Percentiles rank a stretch among this genome's conserved stretches.
Evolutionary conservation across 2,888 invertebrate genomes (phyloP).

Genomic region (Apodemia zela): DNA sequence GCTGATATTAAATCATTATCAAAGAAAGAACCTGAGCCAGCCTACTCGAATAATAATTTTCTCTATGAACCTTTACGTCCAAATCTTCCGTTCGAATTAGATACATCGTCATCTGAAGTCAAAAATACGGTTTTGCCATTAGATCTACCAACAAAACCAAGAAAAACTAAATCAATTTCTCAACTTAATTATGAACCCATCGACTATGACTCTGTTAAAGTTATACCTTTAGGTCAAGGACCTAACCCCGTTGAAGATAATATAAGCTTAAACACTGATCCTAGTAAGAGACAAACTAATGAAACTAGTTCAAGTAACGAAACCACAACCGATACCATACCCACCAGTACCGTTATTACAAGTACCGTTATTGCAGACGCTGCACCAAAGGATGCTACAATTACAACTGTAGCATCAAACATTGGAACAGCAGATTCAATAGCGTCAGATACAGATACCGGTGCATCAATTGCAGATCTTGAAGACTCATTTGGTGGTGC

Average conservation of each 20-base stretch:
- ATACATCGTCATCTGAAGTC: constrained; percentile 61
- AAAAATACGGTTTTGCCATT: constrained; percentile 55
- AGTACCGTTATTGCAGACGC: constrained; percentile 35
- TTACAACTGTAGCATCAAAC: constrained; percentile 8
- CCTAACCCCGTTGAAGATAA: constrained; percentile 54
- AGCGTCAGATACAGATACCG: constrained; percentile 69
- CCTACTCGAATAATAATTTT: constrained; percentile 49
- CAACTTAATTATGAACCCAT: constrained; percentile 54
- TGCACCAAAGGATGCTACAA: constrained; percentile 42
- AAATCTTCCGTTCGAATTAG: constrained; percentile 60
- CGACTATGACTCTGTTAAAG: constrained; percentile 66
- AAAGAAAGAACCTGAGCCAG: constrained; percentile 35
- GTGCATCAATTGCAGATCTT: constrained; percentile 82
- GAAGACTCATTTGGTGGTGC: constrained; percentile 90
- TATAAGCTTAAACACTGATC: constrained; percentile 44
- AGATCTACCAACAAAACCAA: constrained; percentile 51
- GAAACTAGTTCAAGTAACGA: constrained; percentile 37
- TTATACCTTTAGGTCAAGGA: constrained; percentile 64
- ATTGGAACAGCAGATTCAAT: constrained; percentile 49
- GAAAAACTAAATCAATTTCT: constrained; percentile 49
- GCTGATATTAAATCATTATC: constrained; percentile 41
- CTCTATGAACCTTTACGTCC: constrained; percentile 63
- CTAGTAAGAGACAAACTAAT: constrained; percentile 59
- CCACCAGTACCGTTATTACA: constrained; percentile 32
- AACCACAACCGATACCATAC: constrained; percentile 32